Conservation (phyloP, 2,113 vertebrate genomes). For the Tyrannus savana region DNA sequence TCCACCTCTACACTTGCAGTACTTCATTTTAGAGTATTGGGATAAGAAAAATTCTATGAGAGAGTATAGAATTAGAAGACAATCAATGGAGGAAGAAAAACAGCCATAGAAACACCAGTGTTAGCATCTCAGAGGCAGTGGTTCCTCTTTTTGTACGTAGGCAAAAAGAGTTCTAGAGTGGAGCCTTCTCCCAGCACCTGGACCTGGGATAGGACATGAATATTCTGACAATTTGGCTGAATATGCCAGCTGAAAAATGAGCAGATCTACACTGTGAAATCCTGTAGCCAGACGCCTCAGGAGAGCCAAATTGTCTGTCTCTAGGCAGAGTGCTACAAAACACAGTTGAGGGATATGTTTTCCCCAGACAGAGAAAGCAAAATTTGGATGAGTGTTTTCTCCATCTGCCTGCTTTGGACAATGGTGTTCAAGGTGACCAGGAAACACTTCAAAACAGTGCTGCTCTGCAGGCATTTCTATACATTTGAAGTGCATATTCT, state of each 20-base stretch:
- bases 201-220: background rate
- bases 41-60: background rate
- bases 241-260: background rate
- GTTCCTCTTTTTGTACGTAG: background rate
- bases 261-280: background rate
- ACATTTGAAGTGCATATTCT: background rate
- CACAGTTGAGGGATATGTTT: background rate
- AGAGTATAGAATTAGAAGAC: background rate
- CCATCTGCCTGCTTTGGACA: conserved; percentile 18
- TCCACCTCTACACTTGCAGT: background rate
- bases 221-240: background rate
- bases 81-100: background rate
- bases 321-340: conserved; percentile 1
- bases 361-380: background rate
- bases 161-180: background rate
- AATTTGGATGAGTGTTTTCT: background rate
- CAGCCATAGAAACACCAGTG: background rate
- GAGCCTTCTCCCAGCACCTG: background rate
- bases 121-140: background rate
- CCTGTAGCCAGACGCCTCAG: background rate
- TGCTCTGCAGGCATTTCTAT: background rate
- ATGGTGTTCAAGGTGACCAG: background rate
- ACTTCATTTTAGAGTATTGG: background rate
- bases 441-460: background rate
- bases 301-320: conserved; percentile 20